Evolutionary conservation across 2,888 invertebrate genomes (phyloP).

Genomic region (Agonopterix arenella): DNA sequence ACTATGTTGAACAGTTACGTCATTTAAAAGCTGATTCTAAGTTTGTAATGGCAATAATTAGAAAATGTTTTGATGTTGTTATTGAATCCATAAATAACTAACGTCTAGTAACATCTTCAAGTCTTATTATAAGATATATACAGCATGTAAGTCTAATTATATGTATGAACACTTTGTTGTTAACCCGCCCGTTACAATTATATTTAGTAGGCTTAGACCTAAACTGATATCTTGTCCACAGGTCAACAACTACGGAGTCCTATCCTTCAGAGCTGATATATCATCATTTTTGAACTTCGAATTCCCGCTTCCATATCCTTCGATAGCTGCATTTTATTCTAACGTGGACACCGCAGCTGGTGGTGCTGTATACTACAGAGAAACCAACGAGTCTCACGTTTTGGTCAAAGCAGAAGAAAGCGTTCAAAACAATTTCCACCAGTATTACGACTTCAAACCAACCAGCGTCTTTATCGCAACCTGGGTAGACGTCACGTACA

Average conservation of each 20-base stretch:
- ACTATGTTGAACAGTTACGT: conserved; percentile 18
- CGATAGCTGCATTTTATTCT: conserved; percentile 93
- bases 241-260: conserved; percentile 94
- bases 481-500: conserved; percentile 93
- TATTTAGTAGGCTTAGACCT: too few species aligned
- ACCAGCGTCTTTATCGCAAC: conserved; percentile 90
- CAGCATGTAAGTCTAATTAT: too few species aligned
- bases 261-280: conserved; percentile 93
- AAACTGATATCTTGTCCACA: conserved; percentile 48
- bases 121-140: background rate
- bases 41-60: background rate
- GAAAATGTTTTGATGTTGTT: background rate
- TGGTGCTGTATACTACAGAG: conserved; percentile 85
- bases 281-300: conserved; percentile 91
- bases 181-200: too few species aligned
- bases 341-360: conserved; percentile 89
- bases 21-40: conserved; percentile 2
- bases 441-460: conserved; percentile 84
- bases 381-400: conserved; percentile 78
- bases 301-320: conserved; percentile 92
- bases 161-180: background rate
- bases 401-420: conserved; percentile 82
- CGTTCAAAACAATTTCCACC: conserved; percentile 84
- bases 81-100: background rate
- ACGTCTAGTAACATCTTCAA: background rate